A percentile compares a stretch with the other conserved stretches of the same genome.
phyloP scores from a whole-genome alignment of 2,113 vertebrate species.

The Dasypus novemcinctus region DNA sequence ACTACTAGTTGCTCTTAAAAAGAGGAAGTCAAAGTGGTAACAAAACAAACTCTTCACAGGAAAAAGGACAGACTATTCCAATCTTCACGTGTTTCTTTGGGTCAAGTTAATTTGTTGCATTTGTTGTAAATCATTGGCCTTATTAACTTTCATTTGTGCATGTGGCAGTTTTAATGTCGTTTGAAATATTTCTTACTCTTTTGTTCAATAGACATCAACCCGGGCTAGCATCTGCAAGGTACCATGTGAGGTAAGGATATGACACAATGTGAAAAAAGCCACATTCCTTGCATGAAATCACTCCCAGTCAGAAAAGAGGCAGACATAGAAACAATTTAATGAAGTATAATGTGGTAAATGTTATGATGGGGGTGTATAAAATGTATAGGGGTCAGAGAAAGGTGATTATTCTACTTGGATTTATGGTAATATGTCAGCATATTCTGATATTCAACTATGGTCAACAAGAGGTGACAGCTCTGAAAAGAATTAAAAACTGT shows the following conservation, averaged over 20 bases:
- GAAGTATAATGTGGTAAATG: not conserved
- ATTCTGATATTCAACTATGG: not conserved
- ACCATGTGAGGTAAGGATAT: not conserved
- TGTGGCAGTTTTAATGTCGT: not conserved
- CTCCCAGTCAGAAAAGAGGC: not conserved
- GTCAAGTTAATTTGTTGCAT: not conserved
- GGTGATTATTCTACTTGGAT: not conserved
- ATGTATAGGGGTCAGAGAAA: not conserved
- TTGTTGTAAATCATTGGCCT: not conserved
- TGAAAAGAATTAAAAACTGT: slow-evolving; percentile 2
- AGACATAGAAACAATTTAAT: not conserved
- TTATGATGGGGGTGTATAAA: not conserved
- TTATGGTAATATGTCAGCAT: not conserved
- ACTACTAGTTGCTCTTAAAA: not conserved
- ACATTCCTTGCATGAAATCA: not conserved
- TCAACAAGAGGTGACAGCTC: not conserved
- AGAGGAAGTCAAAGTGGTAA: not conserved
- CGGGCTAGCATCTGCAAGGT: not conserved
- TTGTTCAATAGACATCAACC: not conserved
- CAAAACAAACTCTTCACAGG: not conserved
- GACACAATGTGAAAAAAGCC: not conserved
- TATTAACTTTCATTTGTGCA: not conserved
- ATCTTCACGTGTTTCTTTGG: not conserved
- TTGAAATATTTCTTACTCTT: slow-evolving; percentile 3
- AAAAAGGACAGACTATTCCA: not conserved